These are phyloP conservation scores for Halictus ligatus DNA, from an alignment of 2,888 invertebrate genomes.

Conservation along the genomic window DNA sequence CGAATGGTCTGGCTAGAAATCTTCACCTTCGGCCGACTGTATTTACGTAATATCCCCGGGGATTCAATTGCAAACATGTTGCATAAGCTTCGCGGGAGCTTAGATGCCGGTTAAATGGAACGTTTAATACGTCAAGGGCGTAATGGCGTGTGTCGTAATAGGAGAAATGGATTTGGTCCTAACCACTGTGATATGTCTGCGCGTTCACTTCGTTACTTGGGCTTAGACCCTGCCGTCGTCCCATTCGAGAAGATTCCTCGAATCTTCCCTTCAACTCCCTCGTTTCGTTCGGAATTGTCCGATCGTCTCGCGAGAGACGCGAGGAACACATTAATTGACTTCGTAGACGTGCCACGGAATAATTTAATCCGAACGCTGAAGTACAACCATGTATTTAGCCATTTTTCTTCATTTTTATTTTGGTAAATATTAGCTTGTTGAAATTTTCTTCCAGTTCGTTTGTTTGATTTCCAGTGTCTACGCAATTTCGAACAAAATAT, in stretches of 20 bases:
- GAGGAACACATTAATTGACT: neutral
- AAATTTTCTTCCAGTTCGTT: neutral
- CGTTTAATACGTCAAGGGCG: slow-evolving; percentile 74
- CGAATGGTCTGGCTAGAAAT: slow-evolving; percentile 32
- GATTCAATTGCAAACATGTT: slow-evolving; percentile 69
- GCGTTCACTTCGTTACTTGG: slow-evolving; percentile 78
- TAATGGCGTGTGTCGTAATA: slow-evolving; percentile 79
- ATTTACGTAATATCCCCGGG: slow-evolving; percentile 55
- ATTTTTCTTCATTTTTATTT: neutral
- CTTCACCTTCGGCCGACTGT: slow-evolving; percentile 22
- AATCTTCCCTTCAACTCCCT: neutral
- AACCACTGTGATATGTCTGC: slow-evolving; percentile 76
- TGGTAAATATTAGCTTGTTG: neutral
- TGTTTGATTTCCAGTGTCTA: neutral
- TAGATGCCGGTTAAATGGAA: slow-evolving; percentile 75
- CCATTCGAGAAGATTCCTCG: neutral
- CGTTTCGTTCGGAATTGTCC: neutral
- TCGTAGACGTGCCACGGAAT: neutral
- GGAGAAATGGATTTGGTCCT: slow-evolving; percentile 78
- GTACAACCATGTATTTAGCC: too few species aligned
- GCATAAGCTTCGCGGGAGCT: slow-evolving; percentile 67
- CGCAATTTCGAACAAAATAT: neutral
- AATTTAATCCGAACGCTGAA: neutral
- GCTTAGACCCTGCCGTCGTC: slow-evolving; percentile 64
- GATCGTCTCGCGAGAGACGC: neutral